Percentiles rank a stretch among this genome's conserved stretches.
Conservation (phyloP, 2,797 vertebrate genomes). For the Pseudochirops cupreus region DNA sequence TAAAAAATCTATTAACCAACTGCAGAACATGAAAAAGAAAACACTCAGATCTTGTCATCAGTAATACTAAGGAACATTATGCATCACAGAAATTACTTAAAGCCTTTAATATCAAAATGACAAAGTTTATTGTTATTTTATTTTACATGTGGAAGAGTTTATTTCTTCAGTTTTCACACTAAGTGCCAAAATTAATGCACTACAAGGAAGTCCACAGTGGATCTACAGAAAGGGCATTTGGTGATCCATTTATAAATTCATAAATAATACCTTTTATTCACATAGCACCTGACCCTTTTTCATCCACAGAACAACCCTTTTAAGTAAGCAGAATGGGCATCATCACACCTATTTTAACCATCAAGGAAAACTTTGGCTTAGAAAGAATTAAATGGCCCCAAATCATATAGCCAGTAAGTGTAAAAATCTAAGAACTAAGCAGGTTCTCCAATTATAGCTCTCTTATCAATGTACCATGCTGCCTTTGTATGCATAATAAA, state of each 20-base stretch:
- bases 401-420: neutral
- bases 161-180: conserved; percentile 43
- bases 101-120: conserved; percentile 21
- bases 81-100: neutral
- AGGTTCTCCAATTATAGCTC: neutral
- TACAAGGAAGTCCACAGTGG: conserved; percentile 39
- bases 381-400: conserved; percentile 22
- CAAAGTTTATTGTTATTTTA: conserved; percentile 40
- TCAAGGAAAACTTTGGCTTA: conserved; percentile 21
- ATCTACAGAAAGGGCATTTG: conserved; percentile 36
- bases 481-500: neutral
- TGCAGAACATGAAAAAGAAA: neutral
- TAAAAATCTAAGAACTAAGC: conserved; percentile 3
- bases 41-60: neutral
- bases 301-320: conserved; percentile 19
- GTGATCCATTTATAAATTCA: neutral
- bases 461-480: conserved; percentile 9
- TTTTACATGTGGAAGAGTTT: conserved; percentile 42
- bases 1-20: neutral
- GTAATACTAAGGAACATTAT: neutral
- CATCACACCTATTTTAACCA: conserved; percentile 21
- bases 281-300: conserved; percentile 18
- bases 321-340: conserved; percentile 22
- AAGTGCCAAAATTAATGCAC: conserved; percentile 47
- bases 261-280: conserved; percentile 1